Evolutionary conservation across 1,140 invertebrate genomes (phyloP).

Genomic region (Teleogryllus occipitalis): DNA sequence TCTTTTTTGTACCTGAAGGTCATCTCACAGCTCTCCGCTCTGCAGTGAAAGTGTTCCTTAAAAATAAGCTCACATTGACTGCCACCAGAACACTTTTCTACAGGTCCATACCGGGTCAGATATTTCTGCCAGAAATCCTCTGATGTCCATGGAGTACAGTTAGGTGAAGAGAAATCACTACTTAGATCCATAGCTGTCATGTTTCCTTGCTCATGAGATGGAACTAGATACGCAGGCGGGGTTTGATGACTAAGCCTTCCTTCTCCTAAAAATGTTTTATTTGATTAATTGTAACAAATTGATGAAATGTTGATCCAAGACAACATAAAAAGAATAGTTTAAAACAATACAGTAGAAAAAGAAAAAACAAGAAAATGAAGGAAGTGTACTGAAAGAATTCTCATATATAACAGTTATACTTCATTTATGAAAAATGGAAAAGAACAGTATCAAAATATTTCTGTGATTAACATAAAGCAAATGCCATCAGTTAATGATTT

Average conservation of each 20-base stretch:
- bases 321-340: too few relatives aligned
- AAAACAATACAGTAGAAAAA: too few relatives aligned
- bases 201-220: slow-evolving; percentile 8
- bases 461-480: too few relatives aligned
- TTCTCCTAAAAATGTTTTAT: background rate
- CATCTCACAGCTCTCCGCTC: slow-evolving; percentile 54
- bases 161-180: background rate
- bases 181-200: slow-evolving; percentile 35
- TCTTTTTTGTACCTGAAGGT: slow-evolving; percentile 49
- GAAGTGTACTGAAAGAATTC: too few relatives aligned
- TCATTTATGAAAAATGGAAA: too few relatives aligned
- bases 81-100: slow-evolving; percentile 46
- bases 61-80: slow-evolving; percentile 60
- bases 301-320: too few relatives aligned
- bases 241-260: background rate
- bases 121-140: slow-evolving; percentile 55
- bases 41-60: slow-evolving; percentile 73
- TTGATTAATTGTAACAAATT: too few relatives aligned
- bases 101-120: slow-evolving; percentile 42
- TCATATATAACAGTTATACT: too few relatives aligned
- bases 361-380: too few relatives aligned
- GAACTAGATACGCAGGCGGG: background rate
- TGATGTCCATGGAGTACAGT: slow-evolving; percentile 8
- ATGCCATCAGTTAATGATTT: too few relatives aligned
- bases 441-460: too few relatives aligned